These are phyloP conservation scores for Eupeodes latifasciatus DNA, from an alignment of 2,888 invertebrate species.

Conservation along the genomic window DNA sequence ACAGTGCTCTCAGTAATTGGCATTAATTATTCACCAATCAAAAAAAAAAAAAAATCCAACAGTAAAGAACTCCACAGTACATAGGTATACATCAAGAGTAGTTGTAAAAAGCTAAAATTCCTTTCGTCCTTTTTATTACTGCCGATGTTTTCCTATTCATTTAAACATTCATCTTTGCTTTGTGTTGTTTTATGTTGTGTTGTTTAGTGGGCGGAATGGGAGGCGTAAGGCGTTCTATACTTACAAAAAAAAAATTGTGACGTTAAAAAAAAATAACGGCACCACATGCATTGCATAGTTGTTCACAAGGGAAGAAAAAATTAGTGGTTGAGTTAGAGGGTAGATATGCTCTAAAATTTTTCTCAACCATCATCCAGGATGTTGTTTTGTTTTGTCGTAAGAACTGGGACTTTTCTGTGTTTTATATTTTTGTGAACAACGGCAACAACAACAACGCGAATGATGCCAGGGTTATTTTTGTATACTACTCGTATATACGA, in stretches of 20 bases:
- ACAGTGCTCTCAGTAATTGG: constrained; percentile 70
- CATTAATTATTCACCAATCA: constrained; percentile 76
- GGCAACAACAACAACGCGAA: neutral
- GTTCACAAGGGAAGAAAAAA: constrained; percentile 41
- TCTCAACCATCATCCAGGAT: constrained; percentile 45
- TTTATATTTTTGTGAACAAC: constrained; percentile 42
- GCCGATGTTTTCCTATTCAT: constrained; percentile 66
- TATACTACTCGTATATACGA: neutral
- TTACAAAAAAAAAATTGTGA: neutral
- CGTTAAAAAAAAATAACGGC: neutral
- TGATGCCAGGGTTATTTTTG: neutral
- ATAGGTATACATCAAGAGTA: neutral
- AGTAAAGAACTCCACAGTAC: constrained; percentile 34
- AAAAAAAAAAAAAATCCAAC: constrained; percentile 60
- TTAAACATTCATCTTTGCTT: constrained; percentile 63
- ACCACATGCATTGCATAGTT: constrained; percentile 45
- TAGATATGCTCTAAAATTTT: constrained; percentile 17
- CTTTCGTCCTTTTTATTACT: constrained; percentile 63
- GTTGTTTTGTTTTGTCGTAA: constrained; percentile 60
- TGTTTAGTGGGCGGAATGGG: constrained; percentile 57
- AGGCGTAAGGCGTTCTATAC: constrained; percentile 25
- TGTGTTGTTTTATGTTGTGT: constrained; percentile 40
- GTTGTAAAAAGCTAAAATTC: constrained; percentile 50
- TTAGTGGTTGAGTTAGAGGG: constrained; percentile 73
- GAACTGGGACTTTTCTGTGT: constrained; percentile 22